phyloP scores from a whole-genome alignment of 1,140 invertebrate species.

The Vanessa atalanta region DNA sequence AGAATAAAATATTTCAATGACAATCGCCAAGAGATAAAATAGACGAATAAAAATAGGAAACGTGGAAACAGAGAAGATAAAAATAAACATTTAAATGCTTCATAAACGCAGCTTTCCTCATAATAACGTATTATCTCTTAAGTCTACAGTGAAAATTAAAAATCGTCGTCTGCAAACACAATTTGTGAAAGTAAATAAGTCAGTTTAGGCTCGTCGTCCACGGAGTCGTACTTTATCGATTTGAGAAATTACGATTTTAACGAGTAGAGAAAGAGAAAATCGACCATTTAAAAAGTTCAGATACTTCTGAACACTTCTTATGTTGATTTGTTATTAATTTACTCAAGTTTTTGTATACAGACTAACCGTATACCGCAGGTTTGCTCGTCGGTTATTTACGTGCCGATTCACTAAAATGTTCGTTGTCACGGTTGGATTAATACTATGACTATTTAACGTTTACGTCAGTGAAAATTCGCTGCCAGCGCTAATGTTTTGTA shows the following conservation, averaged over 20 bases:
- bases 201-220: conserved; percentile 2
- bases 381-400: no score
- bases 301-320: no score
- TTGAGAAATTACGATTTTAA: background rate
- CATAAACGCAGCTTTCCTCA: conserved; percentile 17
- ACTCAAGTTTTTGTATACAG: no score
- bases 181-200: conserved; percentile 27
- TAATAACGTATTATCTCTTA: conserved; percentile 20
- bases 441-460: no score
- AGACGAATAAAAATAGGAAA: background rate
- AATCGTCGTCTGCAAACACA: conserved; percentile 25
- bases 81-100: conserved; percentile 26
- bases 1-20: conserved; percentile 5
- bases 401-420: no score
- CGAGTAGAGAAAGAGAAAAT: no score
- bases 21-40: background rate
- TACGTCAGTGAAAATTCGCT: no score
- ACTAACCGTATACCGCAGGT: no score
- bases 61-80: conserved; percentile 8
- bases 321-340: no score
- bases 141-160: conserved; percentile 24
- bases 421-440: no score
- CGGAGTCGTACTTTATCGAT: background rate
- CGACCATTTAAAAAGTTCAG: no score
- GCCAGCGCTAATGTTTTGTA: no score